Conservation (phyloP, 2,797 vertebrate genomes). For the Pseudochromis fuscus region DNA sequence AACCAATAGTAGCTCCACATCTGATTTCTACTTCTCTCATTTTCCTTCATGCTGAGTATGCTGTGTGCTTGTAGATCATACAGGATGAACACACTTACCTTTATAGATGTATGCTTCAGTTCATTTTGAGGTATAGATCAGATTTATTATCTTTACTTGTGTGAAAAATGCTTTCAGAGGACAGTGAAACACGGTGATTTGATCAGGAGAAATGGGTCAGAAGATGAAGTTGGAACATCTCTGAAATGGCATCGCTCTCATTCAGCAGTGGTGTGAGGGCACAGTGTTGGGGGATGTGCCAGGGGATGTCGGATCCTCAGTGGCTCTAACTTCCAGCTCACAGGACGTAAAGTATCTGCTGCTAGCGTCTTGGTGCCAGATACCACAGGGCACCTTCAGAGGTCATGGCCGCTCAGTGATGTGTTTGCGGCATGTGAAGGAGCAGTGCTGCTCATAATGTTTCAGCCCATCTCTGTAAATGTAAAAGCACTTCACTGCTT, state of each 20-base stretch:
- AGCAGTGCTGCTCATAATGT: constrained; percentile 7
- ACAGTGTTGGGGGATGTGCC: background rate
- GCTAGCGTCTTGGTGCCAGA: constrained; percentile 34
- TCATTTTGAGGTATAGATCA: background rate
- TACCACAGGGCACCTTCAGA: constrained; percentile 41
- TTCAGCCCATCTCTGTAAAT: constrained; percentile 13
- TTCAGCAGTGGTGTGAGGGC: background rate
- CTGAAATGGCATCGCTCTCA: background rate
- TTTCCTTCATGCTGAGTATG: constrained; percentile 7
- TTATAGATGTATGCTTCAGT: background rate
- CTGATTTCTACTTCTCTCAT: constrained; percentile 33
- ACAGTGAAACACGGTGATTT: background rate
- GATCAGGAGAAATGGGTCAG: background rate
- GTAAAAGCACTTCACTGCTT: constrained; percentile 14
- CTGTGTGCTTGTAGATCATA: background rate
- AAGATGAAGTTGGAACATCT: background rate
- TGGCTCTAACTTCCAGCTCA: background rate
- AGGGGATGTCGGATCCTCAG: constrained; percentile 1
- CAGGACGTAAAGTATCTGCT: constrained; percentile 16
- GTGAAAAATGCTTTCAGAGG: background rate
- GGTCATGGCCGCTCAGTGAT: constrained; percentile 9
- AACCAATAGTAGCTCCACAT: background rate
- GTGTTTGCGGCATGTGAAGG: constrained; percentile 7
- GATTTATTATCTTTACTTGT: background rate
- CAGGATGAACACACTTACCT: background rate